Conservation (phyloP, 2,113 vertebrate species). For the Trematocara marginatum region DNA sequence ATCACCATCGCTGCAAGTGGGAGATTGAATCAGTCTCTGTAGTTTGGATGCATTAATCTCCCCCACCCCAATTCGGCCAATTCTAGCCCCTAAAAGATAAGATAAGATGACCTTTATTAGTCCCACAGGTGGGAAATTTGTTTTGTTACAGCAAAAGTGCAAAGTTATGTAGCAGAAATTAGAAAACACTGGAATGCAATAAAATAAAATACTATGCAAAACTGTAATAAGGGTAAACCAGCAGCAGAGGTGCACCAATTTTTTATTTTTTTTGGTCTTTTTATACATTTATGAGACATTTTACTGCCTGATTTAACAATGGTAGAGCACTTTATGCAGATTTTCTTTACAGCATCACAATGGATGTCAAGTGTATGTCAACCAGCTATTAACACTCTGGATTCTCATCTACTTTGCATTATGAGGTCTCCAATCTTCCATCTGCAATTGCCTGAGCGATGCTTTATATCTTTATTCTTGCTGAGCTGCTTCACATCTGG, state of each 20-base stretch:
- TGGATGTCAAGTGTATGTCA: not conserved
- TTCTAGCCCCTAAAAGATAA: too few species aligned
- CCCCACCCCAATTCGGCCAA: too few species aligned
- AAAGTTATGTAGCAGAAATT: too few species aligned
- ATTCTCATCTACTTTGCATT: not conserved
- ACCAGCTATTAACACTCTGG: not conserved
- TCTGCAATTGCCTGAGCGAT: not conserved
- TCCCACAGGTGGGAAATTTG: too few species aligned
- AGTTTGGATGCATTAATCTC: too few species aligned
- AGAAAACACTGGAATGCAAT: too few species aligned
- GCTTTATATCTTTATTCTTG: not conserved
- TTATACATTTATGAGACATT: not conserved
- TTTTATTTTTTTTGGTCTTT: not conserved
- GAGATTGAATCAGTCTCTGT: too few species aligned
- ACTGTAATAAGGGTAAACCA: not conserved
- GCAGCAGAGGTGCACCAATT: not conserved
- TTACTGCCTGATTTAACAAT: not conserved
- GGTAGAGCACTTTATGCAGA: not conserved
- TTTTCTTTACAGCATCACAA: not conserved
- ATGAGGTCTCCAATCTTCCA: not conserved
- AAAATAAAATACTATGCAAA: not conserved
- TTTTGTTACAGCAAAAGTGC: too few species aligned
- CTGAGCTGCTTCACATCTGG: not conserved
- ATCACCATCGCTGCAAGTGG: too few species aligned
- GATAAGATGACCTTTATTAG: too few species aligned